Conservation (phyloP, 2,113 vertebrate genomes). For the Cheilinus undulatus region DNA sequence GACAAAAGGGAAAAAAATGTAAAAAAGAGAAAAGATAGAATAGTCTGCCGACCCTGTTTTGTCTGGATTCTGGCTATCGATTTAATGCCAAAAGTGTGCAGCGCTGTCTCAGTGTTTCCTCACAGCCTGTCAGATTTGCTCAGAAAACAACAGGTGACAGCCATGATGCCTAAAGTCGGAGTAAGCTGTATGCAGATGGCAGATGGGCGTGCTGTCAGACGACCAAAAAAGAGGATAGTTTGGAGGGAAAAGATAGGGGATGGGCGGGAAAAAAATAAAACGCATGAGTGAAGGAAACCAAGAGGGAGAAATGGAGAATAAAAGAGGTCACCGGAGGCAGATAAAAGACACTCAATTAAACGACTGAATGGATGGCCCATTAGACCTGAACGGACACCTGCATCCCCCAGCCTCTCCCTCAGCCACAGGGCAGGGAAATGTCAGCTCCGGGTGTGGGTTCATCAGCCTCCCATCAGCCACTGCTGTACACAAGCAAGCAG, state of each 20-base stretch:
- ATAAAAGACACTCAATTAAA: conserved; percentile 81
- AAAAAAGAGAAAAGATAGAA: conserved; percentile 4
- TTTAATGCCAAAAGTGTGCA: conserved; percentile 27
- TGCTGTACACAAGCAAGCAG: conserved; percentile 56
- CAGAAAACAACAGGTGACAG: conserved; percentile 57
- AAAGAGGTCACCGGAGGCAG: conserved; percentile 77
- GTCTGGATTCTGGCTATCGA: conserved; percentile 36
- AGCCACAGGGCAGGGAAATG: conserved; percentile 69
- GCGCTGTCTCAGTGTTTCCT: conserved; percentile 26
- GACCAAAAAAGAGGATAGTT: conserved; percentile 17
- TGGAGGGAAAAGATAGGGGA: background rate
- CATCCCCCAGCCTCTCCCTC: conserved; percentile 27
- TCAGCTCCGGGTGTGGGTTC: conserved; percentile 67
- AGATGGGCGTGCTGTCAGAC: conserved; percentile 17
- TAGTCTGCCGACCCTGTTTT: conserved; percentile 15
- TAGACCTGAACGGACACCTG: conserved; percentile 76
- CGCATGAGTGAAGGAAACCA: conserved; percentile 48
- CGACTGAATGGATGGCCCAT: conserved; percentile 73
- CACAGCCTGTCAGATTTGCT: conserved; percentile 34
- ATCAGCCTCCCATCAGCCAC: conserved; percentile 69
- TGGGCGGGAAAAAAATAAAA: conserved; percentile 25
- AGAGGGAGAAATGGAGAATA: conserved; percentile 64
- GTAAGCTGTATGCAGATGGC: conserved; percentile 30
- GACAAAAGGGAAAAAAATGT: conserved; percentile 33
- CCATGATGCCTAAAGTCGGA: conserved; percentile 37